Evolutionary conservation across 2,888 invertebrate species (phyloP), one percentile per base, ranked within the genome.

Genomic region (Listrodromus nycthemerus): DNA sequence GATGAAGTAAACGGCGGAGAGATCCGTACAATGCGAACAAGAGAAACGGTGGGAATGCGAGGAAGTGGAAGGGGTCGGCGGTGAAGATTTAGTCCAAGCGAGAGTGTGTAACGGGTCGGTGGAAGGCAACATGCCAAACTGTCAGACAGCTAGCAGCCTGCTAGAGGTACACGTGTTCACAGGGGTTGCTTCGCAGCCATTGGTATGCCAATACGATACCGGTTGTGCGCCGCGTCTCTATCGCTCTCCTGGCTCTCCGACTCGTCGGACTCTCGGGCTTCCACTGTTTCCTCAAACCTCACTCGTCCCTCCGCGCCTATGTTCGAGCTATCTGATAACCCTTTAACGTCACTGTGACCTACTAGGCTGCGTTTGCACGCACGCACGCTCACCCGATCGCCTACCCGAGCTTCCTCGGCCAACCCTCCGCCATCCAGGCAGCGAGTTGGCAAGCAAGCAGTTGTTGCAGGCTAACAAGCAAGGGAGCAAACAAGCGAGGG

Each of bases 51-150:
- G 84, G 83, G 85, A 86, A 71, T 85, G 80, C 84, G 83, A 82
- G 83, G 81, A 79, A 71, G 74, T 77, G 73, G 52, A 52, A 13
- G 13, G 13, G 13, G 61, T 69, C 30, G 10, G 16, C 16, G 30
- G 61, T n/a, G 27, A n/a, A 61, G 61, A 61, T 61, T 61, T n/a
- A 61, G 61, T 30, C 61, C 16, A 30, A 30, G 27, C n/a, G 65
- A 75, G 80, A 45, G 78, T 70, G 78, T 74, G 81, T 81, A 81
- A 81, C 74, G 85, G 85, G 81, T 30, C 87, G 87, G 86, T 87
- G 81, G 89, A 88, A 90, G 91, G 91, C 90, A 91, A 89, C 89
- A 91, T 91, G 91, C 90, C 91, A 91, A 91, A 91, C 89, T 91
- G 91, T 91, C 90, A 91, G 89, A 89, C 86, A 89, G 86, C 89